Conservation (phyloP, 2,888 invertebrate species). For the Microplitis manilae region DNA sequence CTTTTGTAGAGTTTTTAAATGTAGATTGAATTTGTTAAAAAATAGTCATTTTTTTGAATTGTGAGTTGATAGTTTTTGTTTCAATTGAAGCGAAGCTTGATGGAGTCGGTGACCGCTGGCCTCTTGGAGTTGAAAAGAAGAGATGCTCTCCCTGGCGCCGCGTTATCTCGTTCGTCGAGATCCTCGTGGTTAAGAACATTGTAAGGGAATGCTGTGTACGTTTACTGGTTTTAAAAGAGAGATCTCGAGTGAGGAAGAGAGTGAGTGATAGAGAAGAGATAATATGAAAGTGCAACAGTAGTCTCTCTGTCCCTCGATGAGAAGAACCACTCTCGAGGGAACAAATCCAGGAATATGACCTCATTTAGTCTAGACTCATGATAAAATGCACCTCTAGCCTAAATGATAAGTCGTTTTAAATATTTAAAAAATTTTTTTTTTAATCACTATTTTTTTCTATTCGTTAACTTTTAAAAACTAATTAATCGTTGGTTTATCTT, state of each 20-base stretch:
- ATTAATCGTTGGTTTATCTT: slow-evolving; percentile 7
- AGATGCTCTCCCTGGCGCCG: slow-evolving; percentile 64
- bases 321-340: slow-evolving; percentile 55
- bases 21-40: not conserved
- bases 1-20: not conserved
- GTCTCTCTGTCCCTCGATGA: slow-evolving; percentile 43
- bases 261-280: slow-evolving; percentile 38
- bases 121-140: slow-evolving; percentile 52
- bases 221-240: slow-evolving; percentile 34
- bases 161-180: slow-evolving; percentile 69
- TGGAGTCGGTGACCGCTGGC: slow-evolving; percentile 64
- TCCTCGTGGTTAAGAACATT: slow-evolving; percentile 55
- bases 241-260: slow-evolving; percentile 39
- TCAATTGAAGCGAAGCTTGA: slow-evolving; percentile 34
- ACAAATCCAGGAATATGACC: slow-evolving; percentile 62
- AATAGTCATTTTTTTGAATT: not conserved
- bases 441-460: not conserved
- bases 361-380: slow-evolving; percentile 57
- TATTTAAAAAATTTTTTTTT: not conserved
- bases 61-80: not conserved
- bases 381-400: not conserved
- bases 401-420: not conserved
- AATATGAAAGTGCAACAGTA: slow-evolving; percentile 59
- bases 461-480: not conserved
- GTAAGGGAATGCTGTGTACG: slow-evolving; percentile 17